Evolutionary conservation across 2,888 invertebrate genomes (phyloP).

Genomic region (Eilema depressum): DNA sequence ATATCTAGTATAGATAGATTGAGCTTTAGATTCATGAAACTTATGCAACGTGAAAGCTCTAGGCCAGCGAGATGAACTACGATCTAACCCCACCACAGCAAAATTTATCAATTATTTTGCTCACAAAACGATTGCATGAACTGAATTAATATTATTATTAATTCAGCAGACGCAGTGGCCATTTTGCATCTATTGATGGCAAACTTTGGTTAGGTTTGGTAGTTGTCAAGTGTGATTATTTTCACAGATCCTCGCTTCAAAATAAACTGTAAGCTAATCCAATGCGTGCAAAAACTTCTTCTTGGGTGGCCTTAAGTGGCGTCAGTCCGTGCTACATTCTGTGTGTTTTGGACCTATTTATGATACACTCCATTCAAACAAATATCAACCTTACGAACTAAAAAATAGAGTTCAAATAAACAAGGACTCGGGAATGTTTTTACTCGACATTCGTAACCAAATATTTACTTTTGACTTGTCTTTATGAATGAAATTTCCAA

Average conservation of each 20-base stretch:
- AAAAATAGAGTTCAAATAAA: constrained; percentile 34
- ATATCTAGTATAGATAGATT: too few species aligned
- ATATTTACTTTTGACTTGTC: constrained; percentile 78
- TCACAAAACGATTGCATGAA: background rate
- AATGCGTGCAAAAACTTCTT: constrained; percentile 70
- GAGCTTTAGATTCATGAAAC: background rate
- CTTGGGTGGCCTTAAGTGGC: constrained; percentile 85
- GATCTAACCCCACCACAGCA: background rate
- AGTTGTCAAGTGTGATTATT: constrained; percentile 62
- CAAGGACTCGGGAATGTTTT: constrained; percentile 38
- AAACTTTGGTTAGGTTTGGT: constrained; percentile 23
- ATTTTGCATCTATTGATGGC: constrained; percentile 8
- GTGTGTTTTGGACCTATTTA: constrained; percentile 70
- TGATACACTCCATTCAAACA: constrained; percentile 27
- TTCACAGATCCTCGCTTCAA: constrained; percentile 66
- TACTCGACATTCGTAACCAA: constrained; percentile 66
- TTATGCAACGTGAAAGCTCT: too few species aligned
- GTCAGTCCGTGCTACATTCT: constrained; percentile 77
- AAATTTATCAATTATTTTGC: too few species aligned
- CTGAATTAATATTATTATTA: background rate
- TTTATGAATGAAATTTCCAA: constrained; percentile 84
- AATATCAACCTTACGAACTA: constrained; percentile 26
- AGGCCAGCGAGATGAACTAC: background rate
- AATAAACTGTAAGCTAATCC: constrained; percentile 73
- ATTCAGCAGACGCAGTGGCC: constrained; percentile 14